Evolutionary conservation across 2,113 vertebrate genomes (phyloP).

Genomic region (Corythoichthys intestinalis): DNA sequence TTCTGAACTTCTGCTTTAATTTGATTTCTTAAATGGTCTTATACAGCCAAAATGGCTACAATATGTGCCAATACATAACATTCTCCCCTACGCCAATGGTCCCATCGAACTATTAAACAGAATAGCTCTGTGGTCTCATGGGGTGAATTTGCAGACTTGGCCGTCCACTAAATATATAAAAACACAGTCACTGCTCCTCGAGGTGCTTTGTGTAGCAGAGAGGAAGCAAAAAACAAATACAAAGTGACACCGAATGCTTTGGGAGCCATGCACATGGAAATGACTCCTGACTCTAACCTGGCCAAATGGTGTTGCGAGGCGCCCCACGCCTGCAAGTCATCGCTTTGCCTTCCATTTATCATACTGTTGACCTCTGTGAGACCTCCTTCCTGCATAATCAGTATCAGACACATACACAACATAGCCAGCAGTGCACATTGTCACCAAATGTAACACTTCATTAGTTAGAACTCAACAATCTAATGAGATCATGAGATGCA

Average conservation of each 20-base stretch:
- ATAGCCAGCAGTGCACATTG: not conserved
- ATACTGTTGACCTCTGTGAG: constrained; percentile 42
- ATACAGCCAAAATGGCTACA: too few species aligned
- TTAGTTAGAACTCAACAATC: not conserved
- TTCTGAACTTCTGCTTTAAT: too few species aligned
- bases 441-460: not conserved
- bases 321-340: constrained; percentile 3
- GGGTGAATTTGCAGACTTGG: constrained; percentile 32
- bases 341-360: constrained; percentile 11
- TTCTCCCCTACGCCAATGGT: not conserved
- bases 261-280: constrained; percentile 11
- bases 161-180: constrained; percentile 39
- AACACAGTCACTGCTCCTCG: constrained; percentile 24
- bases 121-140: constrained; percentile 44
- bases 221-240: constrained; percentile 32
- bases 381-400: not conserved
- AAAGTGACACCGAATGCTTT: constrained; percentile 36
- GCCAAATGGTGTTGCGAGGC: constrained; percentile 6
- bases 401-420: constrained; percentile 38
- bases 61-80: not conserved
- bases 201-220: constrained; percentile 19
- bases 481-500: not conserved
- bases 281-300: constrained; percentile 13
- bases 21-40: too few species aligned
- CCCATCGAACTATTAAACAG: not conserved